phyloP scores from a whole-genome alignment of 1,140 invertebrate species.

The Nephila pilipes region DNA sequence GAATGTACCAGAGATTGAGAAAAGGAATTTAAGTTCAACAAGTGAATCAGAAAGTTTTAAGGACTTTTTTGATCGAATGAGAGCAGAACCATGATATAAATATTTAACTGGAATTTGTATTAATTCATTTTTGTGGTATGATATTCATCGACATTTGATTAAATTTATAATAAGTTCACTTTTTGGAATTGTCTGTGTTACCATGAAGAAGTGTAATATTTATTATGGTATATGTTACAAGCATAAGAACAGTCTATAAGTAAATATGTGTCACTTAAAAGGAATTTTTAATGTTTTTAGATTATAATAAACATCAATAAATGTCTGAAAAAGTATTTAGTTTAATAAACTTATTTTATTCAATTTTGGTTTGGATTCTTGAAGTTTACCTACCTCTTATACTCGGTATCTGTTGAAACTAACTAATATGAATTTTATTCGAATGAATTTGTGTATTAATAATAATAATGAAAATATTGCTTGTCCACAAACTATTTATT shows the following conservation, averaged over 20 bases:
- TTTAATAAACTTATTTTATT: not conserved
- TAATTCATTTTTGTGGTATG: not conserved
- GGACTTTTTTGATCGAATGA: conserved; percentile 26
- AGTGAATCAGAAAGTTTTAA: conserved; percentile 25
- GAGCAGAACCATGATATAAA: not conserved
- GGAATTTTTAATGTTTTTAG: no score
- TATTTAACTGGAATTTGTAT: not conserved
- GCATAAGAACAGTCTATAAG: not conserved
- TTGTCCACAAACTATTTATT: no score
- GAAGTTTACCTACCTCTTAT: no score
- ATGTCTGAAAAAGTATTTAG: not conserved
- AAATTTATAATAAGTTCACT: not conserved
- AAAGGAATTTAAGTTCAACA: not conserved
- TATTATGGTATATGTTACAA: not conserved
- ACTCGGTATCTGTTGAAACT: no score
- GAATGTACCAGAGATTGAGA: conserved; percentile 4
- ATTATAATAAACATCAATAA: no score
- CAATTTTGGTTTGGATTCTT: not conserved
- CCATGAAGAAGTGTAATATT: not conserved
- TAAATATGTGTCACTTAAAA: not conserved
- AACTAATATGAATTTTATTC: no score
- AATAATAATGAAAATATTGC: no score
- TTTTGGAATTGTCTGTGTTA: not conserved
- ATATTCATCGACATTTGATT: not conserved
- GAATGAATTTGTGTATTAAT: no score